phyloP scores from a whole-genome alignment of 2,888 invertebrate genomes.

The Cerceris rybyensis region DNA sequence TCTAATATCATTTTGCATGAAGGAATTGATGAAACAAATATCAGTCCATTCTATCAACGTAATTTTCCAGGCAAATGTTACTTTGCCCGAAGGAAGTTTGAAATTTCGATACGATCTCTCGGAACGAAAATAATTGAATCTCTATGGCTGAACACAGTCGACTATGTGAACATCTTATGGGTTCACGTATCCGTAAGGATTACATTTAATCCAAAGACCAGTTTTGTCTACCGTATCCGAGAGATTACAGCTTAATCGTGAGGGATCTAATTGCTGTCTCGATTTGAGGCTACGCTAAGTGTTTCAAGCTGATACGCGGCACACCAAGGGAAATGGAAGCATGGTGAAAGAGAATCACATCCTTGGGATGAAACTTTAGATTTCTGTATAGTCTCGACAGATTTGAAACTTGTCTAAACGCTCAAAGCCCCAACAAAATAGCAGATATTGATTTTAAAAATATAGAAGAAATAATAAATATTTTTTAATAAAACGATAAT shows the following conservation, averaged over 20 bases:
- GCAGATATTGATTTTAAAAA: no score
- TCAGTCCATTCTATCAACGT: no score
- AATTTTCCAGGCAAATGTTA: no score
- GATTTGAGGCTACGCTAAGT: constrained; percentile 36
- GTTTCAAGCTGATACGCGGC: constrained; percentile 42
- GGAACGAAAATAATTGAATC: constrained; percentile 1
- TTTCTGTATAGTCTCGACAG: no score
- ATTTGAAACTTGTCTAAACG: no score
- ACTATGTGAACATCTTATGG: constrained; percentile 14
- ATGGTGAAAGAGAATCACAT: not conserved
- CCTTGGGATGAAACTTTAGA: no score
- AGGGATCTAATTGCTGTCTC: constrained; percentile 44
- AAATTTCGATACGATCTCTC: not conserved
- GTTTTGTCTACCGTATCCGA: constrained; percentile 40
- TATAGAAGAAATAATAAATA: no score
- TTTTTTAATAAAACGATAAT: no score
- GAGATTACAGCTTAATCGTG: constrained; percentile 49
- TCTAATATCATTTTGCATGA: no score
- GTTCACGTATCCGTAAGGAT: constrained; percentile 18
- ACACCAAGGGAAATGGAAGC: constrained; percentile 37
- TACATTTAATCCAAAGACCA: constrained; percentile 38
- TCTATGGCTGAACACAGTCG: not conserved
- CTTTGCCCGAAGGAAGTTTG: not conserved
- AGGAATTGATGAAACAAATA: no score
- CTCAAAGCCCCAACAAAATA: no score